Evolutionary conservation across 2,113 vertebrate species (phyloP), one percentile per base, ranked within the genome.

Genomic region (Lichenostomus cassidix): DNA sequence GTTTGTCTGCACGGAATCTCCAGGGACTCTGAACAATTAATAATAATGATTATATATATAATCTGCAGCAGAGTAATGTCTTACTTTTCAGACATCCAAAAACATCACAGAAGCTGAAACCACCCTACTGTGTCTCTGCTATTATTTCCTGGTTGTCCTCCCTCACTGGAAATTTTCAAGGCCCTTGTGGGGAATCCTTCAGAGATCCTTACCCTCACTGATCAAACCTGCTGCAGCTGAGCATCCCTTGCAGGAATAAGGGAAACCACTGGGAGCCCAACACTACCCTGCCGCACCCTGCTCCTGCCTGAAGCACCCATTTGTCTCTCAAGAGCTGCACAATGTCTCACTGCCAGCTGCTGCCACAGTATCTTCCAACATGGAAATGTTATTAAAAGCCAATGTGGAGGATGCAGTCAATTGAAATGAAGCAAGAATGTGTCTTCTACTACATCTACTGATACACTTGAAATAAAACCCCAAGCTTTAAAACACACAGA

Each of bases 391-490:
- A 18, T 7, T 79, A 82, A 83, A 67, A 63, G 60, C 27, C 65
- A 73, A 5, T 25, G 44, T 13, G 15, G 49, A 76, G 3, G 33
- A 83, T 83, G 12, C 4, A 64, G 39, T 21, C 39, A 80, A 35
- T 8, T 39, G 46, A 83, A 94, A 62, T 6, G 29, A 91, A 75
- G 23, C 14, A 67, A 81, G 8, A 31, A 27, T 67, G 15, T 63
- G 37, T 63, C 39, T 84, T 68, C 33, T 58, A 25, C 58, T 70
- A 25, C 12, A 63, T 69, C 33, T 59, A 59, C 56, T 53, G 9
- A 41, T 19, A 33, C 2, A 62, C 19, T 1, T 29, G 6, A 6
- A 15, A 67, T 76, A 81, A 21, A 14, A 0, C 1, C 4, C 10
- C 29, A 47, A 42, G 15, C 50, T 80, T 89, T 56, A 55, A 87